phyloP scores from a whole-genome alignment of 2,113 vertebrate genomes.

The Aleadryas rufinucha region DNA sequence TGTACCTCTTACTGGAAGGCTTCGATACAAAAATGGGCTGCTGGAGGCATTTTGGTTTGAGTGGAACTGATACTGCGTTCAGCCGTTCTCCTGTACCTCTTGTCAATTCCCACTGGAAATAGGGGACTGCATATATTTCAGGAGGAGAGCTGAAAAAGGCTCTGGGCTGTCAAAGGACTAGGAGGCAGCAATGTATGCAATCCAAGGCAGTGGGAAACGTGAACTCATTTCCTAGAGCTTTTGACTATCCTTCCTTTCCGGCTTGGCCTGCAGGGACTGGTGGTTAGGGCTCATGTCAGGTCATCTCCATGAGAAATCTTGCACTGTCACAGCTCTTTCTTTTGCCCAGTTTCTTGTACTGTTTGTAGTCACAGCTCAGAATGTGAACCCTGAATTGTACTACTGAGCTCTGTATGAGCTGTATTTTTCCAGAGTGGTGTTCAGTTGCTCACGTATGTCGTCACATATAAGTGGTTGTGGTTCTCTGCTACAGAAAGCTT shows the following conservation, averaged over 20 bases:
- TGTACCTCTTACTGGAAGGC: background rate
- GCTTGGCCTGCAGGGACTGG: background rate
- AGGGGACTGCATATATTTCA: background rate
- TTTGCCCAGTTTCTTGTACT: background rate
- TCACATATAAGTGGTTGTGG: background rate
- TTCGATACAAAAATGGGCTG: background rate
- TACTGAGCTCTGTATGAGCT: background rate
- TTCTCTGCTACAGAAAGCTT: background rate
- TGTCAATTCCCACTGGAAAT: background rate
- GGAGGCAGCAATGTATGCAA: fast-evolving
- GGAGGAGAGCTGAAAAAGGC: background rate
- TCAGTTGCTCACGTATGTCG: background rate
- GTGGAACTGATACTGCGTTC: background rate
- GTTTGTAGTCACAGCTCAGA: background rate
- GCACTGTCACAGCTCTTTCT: background rate
- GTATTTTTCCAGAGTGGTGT: background rate
- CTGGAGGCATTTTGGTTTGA: background rate
- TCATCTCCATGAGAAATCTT: background rate
- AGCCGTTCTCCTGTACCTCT: background rate
- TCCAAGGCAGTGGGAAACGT: background rate
- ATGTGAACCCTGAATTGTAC: background rate
- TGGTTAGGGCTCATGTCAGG: background rate
- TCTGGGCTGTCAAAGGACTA: background rate
- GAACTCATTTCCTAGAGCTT: background rate
- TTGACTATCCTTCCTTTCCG: background rate